Conservation (phyloP, 1,140 invertebrate genomes). For the Colletes latitarsis region DNA sequence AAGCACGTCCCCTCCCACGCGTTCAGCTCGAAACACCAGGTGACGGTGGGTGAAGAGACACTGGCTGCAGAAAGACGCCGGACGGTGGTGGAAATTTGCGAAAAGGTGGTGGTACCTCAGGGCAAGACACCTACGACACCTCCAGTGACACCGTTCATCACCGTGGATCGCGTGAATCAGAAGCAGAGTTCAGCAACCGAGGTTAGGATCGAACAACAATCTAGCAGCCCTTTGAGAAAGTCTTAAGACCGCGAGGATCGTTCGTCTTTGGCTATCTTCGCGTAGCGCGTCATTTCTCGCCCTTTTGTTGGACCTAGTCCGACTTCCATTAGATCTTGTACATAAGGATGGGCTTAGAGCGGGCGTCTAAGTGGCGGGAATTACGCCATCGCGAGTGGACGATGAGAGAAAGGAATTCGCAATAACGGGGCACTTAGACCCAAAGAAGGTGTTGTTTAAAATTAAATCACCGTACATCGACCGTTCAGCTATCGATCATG, state of each 20-base stretch:
- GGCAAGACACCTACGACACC: conserved; percentile 63
- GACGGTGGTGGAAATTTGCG: conserved; percentile 77
- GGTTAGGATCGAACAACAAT: conserved; percentile 76
- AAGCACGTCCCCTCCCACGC: conserved; percentile 23
- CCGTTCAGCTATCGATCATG: background rate
- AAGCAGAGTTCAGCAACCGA: conserved; percentile 66
- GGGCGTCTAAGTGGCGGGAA: conserved; percentile 23
- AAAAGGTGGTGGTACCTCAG: conserved; percentile 75
- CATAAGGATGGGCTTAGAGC: conserved; percentile 35
- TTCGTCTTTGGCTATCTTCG: conserved; percentile 19
- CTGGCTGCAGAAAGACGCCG: conserved; percentile 62
- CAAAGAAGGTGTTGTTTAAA: no score
- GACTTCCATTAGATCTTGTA: conserved; percentile 48
- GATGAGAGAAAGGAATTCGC: background rate
- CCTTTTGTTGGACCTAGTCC: conserved; percentile 43
- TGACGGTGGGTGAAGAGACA: conserved; percentile 41
- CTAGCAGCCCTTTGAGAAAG: conserved; percentile 67
- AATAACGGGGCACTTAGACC: no score
- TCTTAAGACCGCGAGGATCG: conserved; percentile 52
- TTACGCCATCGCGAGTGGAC: background rate
- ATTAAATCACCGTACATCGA: no score
- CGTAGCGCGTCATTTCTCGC: conserved; percentile 28
- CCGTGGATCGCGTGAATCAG: conserved; percentile 69
- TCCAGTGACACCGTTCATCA: conserved; percentile 74
- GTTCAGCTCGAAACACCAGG: conserved; percentile 50